Conservation (phyloP, 2,113 vertebrate species). For the Brachypteracias leptosomus region DNA sequence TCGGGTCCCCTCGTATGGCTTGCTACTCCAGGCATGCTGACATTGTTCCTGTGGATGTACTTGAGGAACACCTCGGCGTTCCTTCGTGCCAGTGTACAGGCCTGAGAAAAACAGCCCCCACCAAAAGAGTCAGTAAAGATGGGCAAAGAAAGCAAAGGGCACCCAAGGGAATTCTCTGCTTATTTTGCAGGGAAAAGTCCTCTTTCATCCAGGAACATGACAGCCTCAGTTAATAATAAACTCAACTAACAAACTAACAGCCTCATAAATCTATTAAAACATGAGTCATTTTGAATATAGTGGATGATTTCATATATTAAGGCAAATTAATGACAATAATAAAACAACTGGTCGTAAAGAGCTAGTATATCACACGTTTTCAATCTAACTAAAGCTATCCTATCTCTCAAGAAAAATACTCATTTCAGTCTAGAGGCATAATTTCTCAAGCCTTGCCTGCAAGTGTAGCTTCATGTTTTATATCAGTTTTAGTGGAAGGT, state of each 20-base stretch:
- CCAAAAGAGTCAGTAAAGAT: not conserved
- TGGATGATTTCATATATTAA: not conserved
- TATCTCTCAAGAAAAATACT: not conserved
- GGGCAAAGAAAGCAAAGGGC: not conserved
- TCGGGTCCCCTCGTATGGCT: slow-evolving; percentile 89
- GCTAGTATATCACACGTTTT: not conserved
- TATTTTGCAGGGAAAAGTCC: not conserved
- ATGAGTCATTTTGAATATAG: not conserved
- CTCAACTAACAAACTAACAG: not conserved
- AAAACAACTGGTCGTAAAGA: not conserved
- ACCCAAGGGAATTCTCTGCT: not conserved
- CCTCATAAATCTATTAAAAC: not conserved
- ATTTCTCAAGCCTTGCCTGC: not conserved
- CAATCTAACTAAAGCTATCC: not conserved
- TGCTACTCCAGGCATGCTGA: slow-evolving; percentile 89
- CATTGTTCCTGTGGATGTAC: slow-evolving; percentile 98
- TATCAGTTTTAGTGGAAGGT: not conserved
- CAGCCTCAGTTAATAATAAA: not conserved
- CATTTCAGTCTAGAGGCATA: not conserved
- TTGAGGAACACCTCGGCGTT: slow-evolving; percentile 98
- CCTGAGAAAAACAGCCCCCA: slow-evolving; percentile 71
- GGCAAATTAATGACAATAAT: not conserved
- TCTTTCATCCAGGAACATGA: not conserved
- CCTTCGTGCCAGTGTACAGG: slow-evolving; percentile 93
- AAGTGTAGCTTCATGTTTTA: not conserved